Evolutionary conservation across 2,113 vertebrate genomes (phyloP).

Genomic region (Candoia aspera): DNA sequence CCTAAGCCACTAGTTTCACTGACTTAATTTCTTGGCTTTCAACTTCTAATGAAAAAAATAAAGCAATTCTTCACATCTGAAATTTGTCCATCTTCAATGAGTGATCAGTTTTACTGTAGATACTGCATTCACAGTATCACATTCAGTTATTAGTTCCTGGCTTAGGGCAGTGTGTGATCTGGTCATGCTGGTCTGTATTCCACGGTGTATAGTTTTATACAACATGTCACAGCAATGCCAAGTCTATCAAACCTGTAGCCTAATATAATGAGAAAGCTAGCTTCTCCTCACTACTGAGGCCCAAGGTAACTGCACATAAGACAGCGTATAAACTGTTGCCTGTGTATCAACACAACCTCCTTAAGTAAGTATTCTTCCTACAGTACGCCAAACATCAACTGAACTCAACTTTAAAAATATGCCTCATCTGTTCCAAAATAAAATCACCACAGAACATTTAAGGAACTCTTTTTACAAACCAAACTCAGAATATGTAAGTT

Average conservation of each 20-base stretch:
- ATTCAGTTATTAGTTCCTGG: neutral
- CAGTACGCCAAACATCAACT: neutral
- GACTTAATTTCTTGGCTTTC: neutral
- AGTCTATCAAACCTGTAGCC: neutral
- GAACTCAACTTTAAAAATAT: neutral
- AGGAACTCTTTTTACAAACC: neutral
- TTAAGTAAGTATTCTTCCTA: neutral
- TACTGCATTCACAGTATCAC: neutral
- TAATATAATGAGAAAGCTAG: neutral
- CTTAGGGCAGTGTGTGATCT: neutral
- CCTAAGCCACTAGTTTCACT: neutral
- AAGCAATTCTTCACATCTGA: neutral
- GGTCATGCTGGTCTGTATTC: neutral
- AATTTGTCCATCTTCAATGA: too few relatives aligned
- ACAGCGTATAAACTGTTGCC: neutral
- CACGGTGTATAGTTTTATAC: neutral
- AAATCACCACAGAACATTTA: neutral
- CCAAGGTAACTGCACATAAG: neutral
- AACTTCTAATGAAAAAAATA: neutral
- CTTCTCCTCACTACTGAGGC: neutral
- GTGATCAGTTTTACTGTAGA: too few relatives aligned
- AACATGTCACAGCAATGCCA: neutral
- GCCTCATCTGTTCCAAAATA: neutral
- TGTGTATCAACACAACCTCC: neutral
- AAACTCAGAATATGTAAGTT: neutral